phyloP scores from a whole-genome alignment of 2,113 vertebrate species.

The Eurystomus gularis region DNA sequence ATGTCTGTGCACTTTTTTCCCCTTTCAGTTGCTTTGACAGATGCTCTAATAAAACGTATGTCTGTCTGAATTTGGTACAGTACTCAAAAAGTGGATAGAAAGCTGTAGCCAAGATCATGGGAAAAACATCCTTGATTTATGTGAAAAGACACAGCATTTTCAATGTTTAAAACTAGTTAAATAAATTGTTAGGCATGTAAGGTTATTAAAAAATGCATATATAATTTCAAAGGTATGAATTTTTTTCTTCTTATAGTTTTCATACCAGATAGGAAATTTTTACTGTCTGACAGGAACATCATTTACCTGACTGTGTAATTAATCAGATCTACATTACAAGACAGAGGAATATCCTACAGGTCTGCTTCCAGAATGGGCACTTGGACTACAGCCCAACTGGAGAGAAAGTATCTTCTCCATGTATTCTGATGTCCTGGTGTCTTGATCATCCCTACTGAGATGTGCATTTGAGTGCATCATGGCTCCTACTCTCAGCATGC shows the following conservation, averaged over 20 bases:
- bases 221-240: background rate
- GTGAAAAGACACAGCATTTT: background rate
- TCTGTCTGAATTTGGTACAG: background rate
- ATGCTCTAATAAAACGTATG: background rate
- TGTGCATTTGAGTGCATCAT: background rate
- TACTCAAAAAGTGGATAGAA: background rate
- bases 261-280: background rate
- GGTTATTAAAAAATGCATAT: background rate
- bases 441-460: background rate
- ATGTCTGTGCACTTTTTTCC: background rate
- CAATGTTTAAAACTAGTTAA: background rate
- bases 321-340: background rate
- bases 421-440: background rate
- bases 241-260: background rate
- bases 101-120: background rate
- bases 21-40: background rate
- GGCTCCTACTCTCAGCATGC: background rate
- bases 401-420: background rate
- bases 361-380: background rate
- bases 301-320: background rate
- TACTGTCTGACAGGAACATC: background rate
- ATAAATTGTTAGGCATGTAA: background rate
- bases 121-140: background rate
- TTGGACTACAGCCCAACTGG: background rate
- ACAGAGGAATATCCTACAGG: background rate